phyloP scores from a whole-genome alignment of 2,113 vertebrate species.

The Phyllostomus discolor region DNA sequence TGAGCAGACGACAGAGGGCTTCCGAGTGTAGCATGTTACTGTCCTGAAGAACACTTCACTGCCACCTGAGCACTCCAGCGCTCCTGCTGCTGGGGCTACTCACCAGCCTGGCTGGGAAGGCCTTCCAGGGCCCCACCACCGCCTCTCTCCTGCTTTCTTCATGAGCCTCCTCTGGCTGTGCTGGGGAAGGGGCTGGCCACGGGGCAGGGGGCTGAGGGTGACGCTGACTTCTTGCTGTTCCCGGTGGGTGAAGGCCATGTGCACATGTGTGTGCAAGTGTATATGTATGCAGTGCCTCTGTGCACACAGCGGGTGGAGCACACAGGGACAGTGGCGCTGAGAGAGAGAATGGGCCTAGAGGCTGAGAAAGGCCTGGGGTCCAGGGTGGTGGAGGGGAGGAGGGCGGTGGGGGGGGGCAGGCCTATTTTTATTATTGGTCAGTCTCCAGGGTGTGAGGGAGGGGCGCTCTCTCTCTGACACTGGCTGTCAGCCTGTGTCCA shows the following conservation, averaged over 20 bases:
- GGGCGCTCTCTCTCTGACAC: background rate
- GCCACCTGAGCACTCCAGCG: no score
- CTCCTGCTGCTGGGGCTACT: background rate
- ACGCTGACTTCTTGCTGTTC: background rate
- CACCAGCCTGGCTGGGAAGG: background rate
- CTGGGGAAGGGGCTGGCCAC: background rate
- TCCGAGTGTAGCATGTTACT: rapidly evolving
- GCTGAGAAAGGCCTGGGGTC: background rate
- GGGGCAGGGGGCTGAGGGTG: background rate
- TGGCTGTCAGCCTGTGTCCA: conserved; percentile 45
- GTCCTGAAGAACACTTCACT: background rate
- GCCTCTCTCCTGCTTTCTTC: background rate
- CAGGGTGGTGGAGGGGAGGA: background rate
- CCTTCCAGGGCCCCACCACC: background rate
- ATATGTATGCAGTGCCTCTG: no score
- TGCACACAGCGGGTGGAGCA: rapidly evolving
- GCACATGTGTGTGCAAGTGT: rapidly evolving
- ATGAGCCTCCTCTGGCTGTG: background rate
- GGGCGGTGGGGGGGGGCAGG: background rate
- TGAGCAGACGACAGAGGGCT: background rate
- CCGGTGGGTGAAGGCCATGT: background rate
- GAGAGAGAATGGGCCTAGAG: background rate
- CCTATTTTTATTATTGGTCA: background rate
- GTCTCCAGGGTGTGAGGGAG: background rate
- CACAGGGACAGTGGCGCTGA: background rate